A percentile compares a stretch with the other conserved stretches of the same genome.
phyloP scores from a whole-genome alignment of 1,140 invertebrate genomes.

The Zaprionus lachaisei region DNA sequence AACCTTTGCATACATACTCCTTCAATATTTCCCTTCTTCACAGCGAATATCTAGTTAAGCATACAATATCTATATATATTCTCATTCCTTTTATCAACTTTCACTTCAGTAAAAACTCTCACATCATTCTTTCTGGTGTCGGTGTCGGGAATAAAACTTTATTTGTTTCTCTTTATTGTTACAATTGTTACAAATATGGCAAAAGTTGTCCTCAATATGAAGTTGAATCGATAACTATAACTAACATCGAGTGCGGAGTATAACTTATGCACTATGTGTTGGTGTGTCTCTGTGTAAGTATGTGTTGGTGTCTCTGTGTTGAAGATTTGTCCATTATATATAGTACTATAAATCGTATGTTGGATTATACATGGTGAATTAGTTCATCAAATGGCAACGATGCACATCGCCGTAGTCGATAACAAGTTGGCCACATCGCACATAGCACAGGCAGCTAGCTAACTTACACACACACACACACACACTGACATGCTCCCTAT shows the following conservation, averaged over 20 bases:
- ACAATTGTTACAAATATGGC: slow-evolving; percentile 78
- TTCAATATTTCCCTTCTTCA: background rate
- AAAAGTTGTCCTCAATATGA: slow-evolving; percentile 47
- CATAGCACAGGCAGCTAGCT: slow-evolving; percentile 12
- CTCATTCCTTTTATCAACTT: background rate
- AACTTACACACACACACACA: slow-evolving; percentile 11
- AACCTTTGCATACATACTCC: background rate
- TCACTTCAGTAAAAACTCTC: background rate
- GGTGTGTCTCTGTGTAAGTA: slow-evolving; percentile 22
- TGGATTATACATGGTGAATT: slow-evolving; percentile 55
- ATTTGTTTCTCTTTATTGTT: slow-evolving; percentile 58
- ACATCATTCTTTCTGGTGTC: slow-evolving; percentile 16
- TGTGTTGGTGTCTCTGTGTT: slow-evolving; percentile 19
- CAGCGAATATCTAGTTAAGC: too few relatives aligned
- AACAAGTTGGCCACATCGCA: slow-evolving; percentile 69
- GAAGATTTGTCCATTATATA: slow-evolving; percentile 18
- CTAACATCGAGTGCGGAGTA: slow-evolving; percentile 46
- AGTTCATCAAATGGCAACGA: slow-evolving; percentile 53
- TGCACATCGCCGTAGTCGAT: slow-evolving; percentile 58
- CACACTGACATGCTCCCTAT: slow-evolving; percentile 15
- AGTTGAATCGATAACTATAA: slow-evolving; percentile 55
- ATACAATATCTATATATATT: background rate
- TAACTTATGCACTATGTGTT: slow-evolving; percentile 64
- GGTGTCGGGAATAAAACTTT: slow-evolving; percentile 75
- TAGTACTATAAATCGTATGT: slow-evolving; percentile 23